These are phyloP conservation scores for Apogon hyalosoma DNA, from an alignment of 2,797 vertebrate species.

Conservation along the genomic window DNA sequence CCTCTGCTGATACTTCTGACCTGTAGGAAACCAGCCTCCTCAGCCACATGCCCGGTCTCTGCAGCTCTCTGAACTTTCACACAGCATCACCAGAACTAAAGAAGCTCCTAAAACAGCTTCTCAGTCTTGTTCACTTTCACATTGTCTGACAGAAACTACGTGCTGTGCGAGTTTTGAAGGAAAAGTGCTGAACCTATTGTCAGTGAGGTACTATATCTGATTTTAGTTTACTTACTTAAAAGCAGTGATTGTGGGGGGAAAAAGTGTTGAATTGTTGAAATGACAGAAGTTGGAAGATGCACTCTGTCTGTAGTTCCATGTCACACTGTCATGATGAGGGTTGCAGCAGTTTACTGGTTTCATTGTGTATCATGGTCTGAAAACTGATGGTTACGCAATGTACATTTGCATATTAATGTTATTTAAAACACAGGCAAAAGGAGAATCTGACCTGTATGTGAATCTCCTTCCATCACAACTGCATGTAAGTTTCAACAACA, in stretches of 20 bases:
- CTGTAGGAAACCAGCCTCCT: not conserved
- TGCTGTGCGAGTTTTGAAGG: not conserved
- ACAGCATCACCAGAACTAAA: not conserved
- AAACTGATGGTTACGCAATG: too few relatives aligned
- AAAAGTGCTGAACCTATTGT: not conserved
- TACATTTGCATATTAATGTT: too few relatives aligned
- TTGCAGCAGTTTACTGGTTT: too few relatives aligned
- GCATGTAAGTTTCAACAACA: too few relatives aligned
- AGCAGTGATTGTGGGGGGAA: too few relatives aligned
- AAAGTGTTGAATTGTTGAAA: too few relatives aligned
- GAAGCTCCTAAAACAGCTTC: not conserved
- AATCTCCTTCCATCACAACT: too few relatives aligned
- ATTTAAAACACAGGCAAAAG: too few relatives aligned
- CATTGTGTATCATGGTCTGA: too few relatives aligned
- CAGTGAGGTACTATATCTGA: not conserved
- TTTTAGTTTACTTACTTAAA: not conserved
- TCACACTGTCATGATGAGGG: not conserved
- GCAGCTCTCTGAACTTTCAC: constrained; percentile 17
- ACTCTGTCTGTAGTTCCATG: not conserved
- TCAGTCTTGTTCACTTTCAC: constrained; percentile 7
- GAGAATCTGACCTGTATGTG: too few relatives aligned
- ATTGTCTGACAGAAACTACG: not conserved
- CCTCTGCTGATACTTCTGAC: not conserved
- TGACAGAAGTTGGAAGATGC: too few relatives aligned
- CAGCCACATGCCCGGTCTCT: not conserved